These are phyloP conservation scores for Cydia fagiglandana DNA, from an alignment of 1,140 invertebrate genomes.

Conservation along the genomic window DNA sequence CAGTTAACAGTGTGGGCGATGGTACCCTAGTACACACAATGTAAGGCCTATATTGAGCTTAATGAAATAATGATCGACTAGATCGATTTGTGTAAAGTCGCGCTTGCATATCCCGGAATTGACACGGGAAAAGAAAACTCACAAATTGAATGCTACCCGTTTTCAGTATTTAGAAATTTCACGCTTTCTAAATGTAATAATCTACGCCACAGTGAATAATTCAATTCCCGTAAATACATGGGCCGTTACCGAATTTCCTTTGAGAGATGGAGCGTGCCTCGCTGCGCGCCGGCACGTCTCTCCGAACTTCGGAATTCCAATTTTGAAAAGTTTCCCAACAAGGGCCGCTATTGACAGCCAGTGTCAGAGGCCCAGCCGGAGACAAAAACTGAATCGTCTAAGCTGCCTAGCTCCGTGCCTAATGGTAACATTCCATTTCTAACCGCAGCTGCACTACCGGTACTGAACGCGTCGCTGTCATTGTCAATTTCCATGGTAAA, in stretches of 20 bases:
- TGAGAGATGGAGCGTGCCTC: conserved; percentile 69
- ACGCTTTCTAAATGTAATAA: conserved; percentile 57
- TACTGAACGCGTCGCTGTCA: no score
- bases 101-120: background rate
- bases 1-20: no score
- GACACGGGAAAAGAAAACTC: conserved; percentile 17
- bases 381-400: conserved; percentile 25
- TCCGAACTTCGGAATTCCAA: conserved; percentile 76
- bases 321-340: conserved; percentile 77
- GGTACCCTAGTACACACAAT: no score
- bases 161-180: conserved; percentile 55
- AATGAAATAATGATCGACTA: no score
- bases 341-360: conserved; percentile 72
- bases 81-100: no score
- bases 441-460: no score
- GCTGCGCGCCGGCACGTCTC: conserved; percentile 69
- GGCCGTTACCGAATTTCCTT: conserved; percentile 72
- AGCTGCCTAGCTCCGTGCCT: background rate
- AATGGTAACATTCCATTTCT: no score
- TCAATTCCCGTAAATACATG: conserved; percentile 71
- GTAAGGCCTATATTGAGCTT: no score
- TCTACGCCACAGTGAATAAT: conserved; percentile 64
- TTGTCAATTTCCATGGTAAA: no score
- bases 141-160: conserved; percentile 47
- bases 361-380: conserved; percentile 64